Evolutionary conservation across 2,113 vertebrate species (phyloP), one percentile per base, ranked within the genome.

Genomic region (Rhizomys pruinosus): DNA sequence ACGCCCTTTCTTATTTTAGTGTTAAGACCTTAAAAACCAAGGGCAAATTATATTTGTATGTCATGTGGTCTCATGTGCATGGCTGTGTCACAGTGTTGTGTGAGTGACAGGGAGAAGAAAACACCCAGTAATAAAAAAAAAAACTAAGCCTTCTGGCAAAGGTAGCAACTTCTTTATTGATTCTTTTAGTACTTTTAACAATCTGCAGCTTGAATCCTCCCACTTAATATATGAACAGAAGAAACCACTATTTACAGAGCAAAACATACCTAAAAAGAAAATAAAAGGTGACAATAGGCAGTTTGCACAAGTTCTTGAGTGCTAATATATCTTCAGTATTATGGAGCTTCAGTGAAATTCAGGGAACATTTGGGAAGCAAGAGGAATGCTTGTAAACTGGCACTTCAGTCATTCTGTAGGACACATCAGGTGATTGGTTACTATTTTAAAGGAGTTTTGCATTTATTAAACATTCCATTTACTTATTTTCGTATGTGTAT

Each of bases 291-390:
- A 74, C 72, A 9, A 17, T 55, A 64, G 42, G 57, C 89, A 73
- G 44, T 78, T 5, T 0, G 4, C 69, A 92, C 94, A 19, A 29
- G 32, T 23, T 57, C 5, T 47, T 71, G 42, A 34, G 88, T 39
- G 27, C 8, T 71, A 10, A 15, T 0, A 5, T 3, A 17, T 69
- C 47, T 81, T 93, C 34, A 34, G 15, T 0, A 0, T 0, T 0
- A 23, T 13, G 42, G 90, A 73, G 63, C 55, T 17, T 55, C 23
- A 59, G 0, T 6, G 29, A 32, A 79, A 69, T 79, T 96, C 82
- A 63, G 37, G 37, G 20, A 69, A 61, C 44, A 7, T n/a, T 71
- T 87, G 25, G 55, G 61, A 72, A 66, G 57, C n/a, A 2, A 63
- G 10, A 69, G 0, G 69, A 57, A n/a, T 13, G 42, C 68, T 79